phyloP scores from a whole-genome alignment of 2,797 vertebrate genomes.

The Heterohyrax brucei region DNA sequence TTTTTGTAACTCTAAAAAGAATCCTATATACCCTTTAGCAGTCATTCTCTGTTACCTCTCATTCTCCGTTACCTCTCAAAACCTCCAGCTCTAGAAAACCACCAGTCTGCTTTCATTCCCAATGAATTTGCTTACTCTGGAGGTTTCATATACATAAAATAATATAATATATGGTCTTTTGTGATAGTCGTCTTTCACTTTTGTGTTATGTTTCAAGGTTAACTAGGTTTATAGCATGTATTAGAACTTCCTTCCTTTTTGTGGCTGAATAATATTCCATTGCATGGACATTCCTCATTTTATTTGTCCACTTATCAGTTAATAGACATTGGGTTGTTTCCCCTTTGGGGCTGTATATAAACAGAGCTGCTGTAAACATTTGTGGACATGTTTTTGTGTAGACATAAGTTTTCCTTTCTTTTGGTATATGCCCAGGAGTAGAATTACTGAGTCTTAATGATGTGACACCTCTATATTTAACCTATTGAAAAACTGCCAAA shows the following conservation, averaged over 20 bases:
- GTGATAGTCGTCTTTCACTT: neutral
- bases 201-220: neutral
- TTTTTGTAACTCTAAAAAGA: neutral
- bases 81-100: neutral
- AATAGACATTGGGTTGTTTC: neutral
- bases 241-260: neutral
- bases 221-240: neutral
- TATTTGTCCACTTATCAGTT: neutral
- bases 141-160: neutral
- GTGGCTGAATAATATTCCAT: neutral
- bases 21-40: neutral
- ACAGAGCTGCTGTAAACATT: neutral
- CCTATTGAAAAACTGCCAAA: neutral
- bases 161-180: neutral
- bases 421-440: neutral
- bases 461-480: neutral
- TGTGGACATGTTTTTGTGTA: neutral
- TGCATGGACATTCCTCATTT: neutral
- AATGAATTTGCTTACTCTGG: neutral
- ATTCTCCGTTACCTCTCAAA: neutral
- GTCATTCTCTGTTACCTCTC: neutral
- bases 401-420: neutral
- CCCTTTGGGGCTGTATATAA: neutral
- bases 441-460: neutral
- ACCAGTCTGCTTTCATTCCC: neutral